phyloP scores from a whole-genome alignment of 2,888 invertebrate species.

The Cybosia mesomella region DNA sequence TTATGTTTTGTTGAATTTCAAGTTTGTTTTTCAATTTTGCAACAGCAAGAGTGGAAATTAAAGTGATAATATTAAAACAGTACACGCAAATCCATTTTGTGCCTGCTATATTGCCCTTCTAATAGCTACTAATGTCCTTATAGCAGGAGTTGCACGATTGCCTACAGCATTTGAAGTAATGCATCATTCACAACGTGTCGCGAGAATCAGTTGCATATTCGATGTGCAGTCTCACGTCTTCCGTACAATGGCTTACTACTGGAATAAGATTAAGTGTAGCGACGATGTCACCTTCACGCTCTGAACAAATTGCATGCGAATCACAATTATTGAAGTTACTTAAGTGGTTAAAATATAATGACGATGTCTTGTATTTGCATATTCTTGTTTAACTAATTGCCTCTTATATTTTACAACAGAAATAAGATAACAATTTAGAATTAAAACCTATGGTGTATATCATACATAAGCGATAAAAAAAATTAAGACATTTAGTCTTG shows the following conservation, averaged over 20 bases:
- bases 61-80: neutral
- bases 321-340: constrained; percentile 35
- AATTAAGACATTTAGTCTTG: too few species aligned
- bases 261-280: constrained; percentile 53
- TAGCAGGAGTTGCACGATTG: constrained; percentile 51
- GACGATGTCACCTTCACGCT: constrained; percentile 52
- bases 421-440: neutral
- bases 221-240: constrained; percentile 61
- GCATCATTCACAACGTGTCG: constrained; percentile 54
- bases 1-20: neutral
- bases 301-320: constrained; percentile 39
- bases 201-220: constrained; percentile 61
- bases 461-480: too few species aligned
- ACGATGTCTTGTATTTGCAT: neutral
- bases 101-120: constrained; percentile 36
- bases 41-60: neutral
- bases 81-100: constrained; percentile 27
- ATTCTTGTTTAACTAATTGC: constrained; percentile 5
- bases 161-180: constrained; percentile 48
- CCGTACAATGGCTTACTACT: constrained; percentile 56
- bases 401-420: neutral
- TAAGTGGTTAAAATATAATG: constrained; percentile 10
- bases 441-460: neutral
- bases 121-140: constrained; percentile 43
- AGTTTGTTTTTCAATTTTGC: neutral